Evolutionary conservation across 2,888 invertebrate genomes (phyloP), one percentile per base, ranked within the genome.

Genomic region (Petrolisthes cinctipes): DNA sequence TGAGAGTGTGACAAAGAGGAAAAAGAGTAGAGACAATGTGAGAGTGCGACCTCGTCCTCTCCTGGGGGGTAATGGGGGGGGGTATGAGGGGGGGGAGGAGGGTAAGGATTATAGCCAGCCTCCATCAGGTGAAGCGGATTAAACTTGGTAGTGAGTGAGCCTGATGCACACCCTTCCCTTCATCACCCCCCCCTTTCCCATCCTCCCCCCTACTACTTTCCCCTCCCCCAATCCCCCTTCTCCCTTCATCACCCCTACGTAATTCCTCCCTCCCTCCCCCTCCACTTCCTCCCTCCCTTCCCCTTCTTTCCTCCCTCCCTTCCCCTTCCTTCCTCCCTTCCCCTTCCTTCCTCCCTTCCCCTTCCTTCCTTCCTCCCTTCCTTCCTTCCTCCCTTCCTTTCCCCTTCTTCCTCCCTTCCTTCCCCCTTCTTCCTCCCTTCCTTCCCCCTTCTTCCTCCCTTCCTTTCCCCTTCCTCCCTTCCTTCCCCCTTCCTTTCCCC

Each of bases 231-330:
- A 4, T 23, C 4, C 53, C 56, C 5, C 56, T 23, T 5, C 53
- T 56, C 61, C 81, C 54, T 7, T 5, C 14, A 17, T 53, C 53
- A 11, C n/a, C 73, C 9, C 7, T 73, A 5, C 7, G 20, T 73
- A 73, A 20, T n/a, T n/a, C 11, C 73, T 73, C 11, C 2, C 23
- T 17, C 9, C 20, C 51, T 51, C 5, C 51, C 78, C 53, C 53
- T 78, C 17, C 54, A 14, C 37, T 76, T 37, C 37, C 0, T 76
- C 5, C 23, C 56, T 79, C 57, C 85, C 51, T 75, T 66, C 68
- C 79, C 79, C 53, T 75, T 79, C 78, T 79, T 61, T 76, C 75
- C 54, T 54, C 76, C 66, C 37, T 20, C 23, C 2, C n/a, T 4
- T 73, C 7, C 7, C 73, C n/a, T 73, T 73, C 20, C 20, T 4